Evolutionary conservation across 2,888 invertebrate genomes (phyloP).

Genomic region (Amitus sp.): DNA sequence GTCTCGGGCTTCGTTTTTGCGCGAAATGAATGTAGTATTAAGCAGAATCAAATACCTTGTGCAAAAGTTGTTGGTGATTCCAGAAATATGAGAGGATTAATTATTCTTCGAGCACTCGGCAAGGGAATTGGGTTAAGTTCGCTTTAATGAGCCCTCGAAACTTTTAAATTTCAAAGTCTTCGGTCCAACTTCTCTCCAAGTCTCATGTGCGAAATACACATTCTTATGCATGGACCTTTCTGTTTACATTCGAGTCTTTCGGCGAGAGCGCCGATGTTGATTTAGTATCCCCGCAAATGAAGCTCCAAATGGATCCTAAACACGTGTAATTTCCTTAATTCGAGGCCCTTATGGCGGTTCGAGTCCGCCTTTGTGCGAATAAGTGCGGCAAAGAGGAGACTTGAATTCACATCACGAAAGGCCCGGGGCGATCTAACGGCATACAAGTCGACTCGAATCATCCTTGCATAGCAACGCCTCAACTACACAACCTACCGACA

Average conservation of each 20-base stretch:
- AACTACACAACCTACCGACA: constrained; percentile 22
- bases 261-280: neutral
- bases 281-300: constrained; percentile 17
- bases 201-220: neutral
- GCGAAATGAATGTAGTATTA: constrained; percentile 1
- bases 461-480: constrained; percentile 18
- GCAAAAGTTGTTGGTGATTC: neutral
- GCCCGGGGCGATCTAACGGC: constrained; percentile 12
- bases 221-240: neutral
- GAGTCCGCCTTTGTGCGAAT: constrained; percentile 19
- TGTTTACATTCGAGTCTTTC: neutral
- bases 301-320: constrained; percentile 21
- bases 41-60: neutral
- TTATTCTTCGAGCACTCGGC: neutral
- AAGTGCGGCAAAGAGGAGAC: constrained; percentile 9
- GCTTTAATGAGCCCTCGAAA: neutral
- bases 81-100: neutral
- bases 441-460: constrained; percentile 16
- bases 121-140: constrained; percentile 1
- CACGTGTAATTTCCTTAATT: constrained; percentile 19
- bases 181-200: neutral
- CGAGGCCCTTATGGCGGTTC: neutral
- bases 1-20: constrained; percentile 26
- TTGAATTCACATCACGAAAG: constrained; percentile 26
- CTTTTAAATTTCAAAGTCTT: neutral